Evolutionary conservation across 2,797 vertebrate species (phyloP).

Genomic region (Onychomys arenicola): DNA sequence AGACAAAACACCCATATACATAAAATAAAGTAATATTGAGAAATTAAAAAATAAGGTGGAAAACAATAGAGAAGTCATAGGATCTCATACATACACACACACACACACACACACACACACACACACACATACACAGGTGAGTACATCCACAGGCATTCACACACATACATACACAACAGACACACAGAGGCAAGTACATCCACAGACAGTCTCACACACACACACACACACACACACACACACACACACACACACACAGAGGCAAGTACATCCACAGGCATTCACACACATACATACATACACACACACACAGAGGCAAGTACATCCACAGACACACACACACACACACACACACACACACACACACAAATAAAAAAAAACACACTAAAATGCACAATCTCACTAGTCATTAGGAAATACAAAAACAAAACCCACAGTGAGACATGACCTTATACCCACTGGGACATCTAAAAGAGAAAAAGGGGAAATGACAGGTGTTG

Average conservation of each 20-base stretch:
- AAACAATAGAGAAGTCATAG: background rate
- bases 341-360: background rate
- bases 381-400: conserved; percentile 24
- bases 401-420: conserved; percentile 44
- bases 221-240: background rate
- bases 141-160: too few relatives aligned
- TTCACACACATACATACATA: background rate
- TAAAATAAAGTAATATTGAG: background rate
- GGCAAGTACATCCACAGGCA: too few relatives aligned
- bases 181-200: too few relatives aligned
- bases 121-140: background rate
- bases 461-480: background rate
- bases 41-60: background rate
- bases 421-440: conserved; percentile 38
- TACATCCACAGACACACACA: background rate
- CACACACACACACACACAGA: background rate
- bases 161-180: background rate
- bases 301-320: too few relatives aligned
- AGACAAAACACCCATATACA: background rate
- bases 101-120: background rate
- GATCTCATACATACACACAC: background rate
- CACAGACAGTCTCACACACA: background rate
- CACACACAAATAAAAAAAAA: background rate
- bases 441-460: background rate
- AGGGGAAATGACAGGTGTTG: background rate